phyloP scores from a whole-genome alignment of 1,140 invertebrate genomes.

The Dendrolimus kikuchii region DNA sequence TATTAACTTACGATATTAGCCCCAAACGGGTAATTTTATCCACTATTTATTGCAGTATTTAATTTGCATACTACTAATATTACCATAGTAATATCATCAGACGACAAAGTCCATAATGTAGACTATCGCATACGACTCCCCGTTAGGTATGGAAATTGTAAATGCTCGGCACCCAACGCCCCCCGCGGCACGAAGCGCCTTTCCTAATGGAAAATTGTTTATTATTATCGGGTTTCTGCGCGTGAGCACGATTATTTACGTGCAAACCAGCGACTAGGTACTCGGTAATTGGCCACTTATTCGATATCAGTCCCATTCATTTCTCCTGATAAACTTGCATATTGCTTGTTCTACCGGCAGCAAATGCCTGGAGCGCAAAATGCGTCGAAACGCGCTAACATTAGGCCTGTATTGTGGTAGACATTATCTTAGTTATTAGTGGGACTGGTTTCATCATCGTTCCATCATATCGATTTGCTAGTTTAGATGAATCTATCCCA shows the following conservation, averaged over 20 bases:
- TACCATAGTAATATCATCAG: slow-evolving; percentile 59
- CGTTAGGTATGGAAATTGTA: slow-evolving; percentile 52
- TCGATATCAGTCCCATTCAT: slow-evolving; percentile 62
- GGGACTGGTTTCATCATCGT: too few species aligned
- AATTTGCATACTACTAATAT: slow-evolving; percentile 53
- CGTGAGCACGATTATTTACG: slow-evolving; percentile 45
- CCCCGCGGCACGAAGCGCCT: slow-evolving; percentile 16
- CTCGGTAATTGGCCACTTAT: slow-evolving; percentile 56
- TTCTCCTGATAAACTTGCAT: slow-evolving; percentile 48
- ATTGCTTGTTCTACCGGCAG: neutral
- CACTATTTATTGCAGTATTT: slow-evolving; percentile 47
- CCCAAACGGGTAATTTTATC: slow-evolving; percentile 31
- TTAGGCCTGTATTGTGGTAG: too few species aligned
- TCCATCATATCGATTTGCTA: too few species aligned
- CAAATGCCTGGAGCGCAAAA: too few species aligned
- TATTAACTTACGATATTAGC: slow-evolving; percentile 28
- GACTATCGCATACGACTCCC: slow-evolving; percentile 37
- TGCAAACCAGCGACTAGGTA: slow-evolving; percentile 38
- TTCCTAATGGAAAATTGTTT: slow-evolving; percentile 59
- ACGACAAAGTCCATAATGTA: slow-evolving; percentile 54
- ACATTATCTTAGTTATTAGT: too few species aligned
- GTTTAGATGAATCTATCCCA: too few species aligned
- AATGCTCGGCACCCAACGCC: slow-evolving; percentile 15
- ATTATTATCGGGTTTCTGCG: slow-evolving; percentile 49
- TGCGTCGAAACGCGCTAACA: too few species aligned